Evolutionary conservation across 2,113 vertebrate species (phyloP), one percentile per base, ranked within the genome.

Genomic region (Aphyosemion australe): DNA sequence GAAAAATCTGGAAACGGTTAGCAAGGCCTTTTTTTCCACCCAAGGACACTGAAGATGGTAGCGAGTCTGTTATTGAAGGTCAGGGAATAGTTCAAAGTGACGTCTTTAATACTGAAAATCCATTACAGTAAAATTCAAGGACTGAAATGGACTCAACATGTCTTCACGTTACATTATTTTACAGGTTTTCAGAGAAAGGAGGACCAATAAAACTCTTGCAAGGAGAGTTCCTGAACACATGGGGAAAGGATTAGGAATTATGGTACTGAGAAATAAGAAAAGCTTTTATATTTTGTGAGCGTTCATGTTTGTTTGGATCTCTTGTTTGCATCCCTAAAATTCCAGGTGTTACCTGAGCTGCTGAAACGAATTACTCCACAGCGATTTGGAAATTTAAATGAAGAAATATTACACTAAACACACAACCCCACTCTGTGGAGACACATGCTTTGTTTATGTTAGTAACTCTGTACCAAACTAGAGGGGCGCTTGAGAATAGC

Each of bases 51-150:
- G 70, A 49, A 65, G 54, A 81, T 49, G 48, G 49, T 72, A 75
- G 73, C 72, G 58, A 87, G 80, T 84, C 41, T 32, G n/a, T 79
- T 83, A 82, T 56, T 86, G 50, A 48, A 61, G 63, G 73, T 81
- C 59, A 10, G 80, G 73, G 57, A 69, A 76, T 62, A 57, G 42
- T 18, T 46, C 26, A 8, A 11, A 45, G 39, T 65, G n/a, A 54
- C 72, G 75, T 42, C 67, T 64, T 57, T 69, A 77, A 82, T 57
- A 69, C 76, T 13, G 47, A 85, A 89, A 88, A 87, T 70, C 72
- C 65, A 89, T 87, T 67, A 86, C 15, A 78, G 58, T 72, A 82
- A 78, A 80, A 85, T 65, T 26, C 0, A 57, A 58, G 53, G 49
- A 48, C 69, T 64, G 57, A 65, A 77, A 78, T 60, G 18, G 55